These are phyloP conservation scores for Rutpela maculata DNA, from an alignment of 2,888 invertebrate genomes.

Conservation along the genomic window DNA sequence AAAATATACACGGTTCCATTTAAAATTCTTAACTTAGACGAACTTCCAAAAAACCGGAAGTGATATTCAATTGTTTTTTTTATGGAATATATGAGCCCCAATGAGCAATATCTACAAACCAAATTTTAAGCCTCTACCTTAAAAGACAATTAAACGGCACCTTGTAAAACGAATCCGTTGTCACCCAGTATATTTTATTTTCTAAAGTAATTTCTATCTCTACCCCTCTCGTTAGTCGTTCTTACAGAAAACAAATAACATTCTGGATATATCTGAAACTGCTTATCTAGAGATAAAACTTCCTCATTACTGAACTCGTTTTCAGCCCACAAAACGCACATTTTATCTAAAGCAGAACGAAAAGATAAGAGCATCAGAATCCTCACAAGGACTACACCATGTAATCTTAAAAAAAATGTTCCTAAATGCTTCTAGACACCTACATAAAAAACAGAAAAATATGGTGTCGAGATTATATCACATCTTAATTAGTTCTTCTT, in stretches of 20 bases:
- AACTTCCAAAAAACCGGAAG: too few species aligned
- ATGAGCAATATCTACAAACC: too few species aligned
- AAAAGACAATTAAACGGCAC: too few species aligned
- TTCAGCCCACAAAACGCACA: background rate
- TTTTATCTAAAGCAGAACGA: background rate
- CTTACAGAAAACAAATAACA: background rate
- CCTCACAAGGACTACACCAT: background rate
- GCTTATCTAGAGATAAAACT: background rate
- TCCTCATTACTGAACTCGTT: slow-evolving; percentile 1
- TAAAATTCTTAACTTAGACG: too few species aligned
- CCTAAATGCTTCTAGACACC: slow-evolving; percentile 1
- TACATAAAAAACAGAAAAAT: background rate
- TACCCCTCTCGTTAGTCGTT: background rate
- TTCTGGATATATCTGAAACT: background rate
- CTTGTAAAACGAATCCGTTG: too few species aligned
- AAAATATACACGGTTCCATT: too few species aligned
- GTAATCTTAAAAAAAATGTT: slow-evolving; percentile 1
- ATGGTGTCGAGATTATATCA: slow-evolving; percentile 4
- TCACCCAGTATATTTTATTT: too few species aligned
- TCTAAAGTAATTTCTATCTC: too few species aligned
- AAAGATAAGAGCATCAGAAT: background rate
- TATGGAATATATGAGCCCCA: too few species aligned
- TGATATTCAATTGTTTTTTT: too few species aligned
- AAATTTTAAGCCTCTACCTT: too few species aligned
- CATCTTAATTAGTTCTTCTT: slow-evolving; percentile 5